Percentiles rank a stretch among this genome's conserved stretches.
Evolutionary conservation across 2,113 vertebrate genomes (phyloP).

Genomic region (Cryptotis parvus): DNA sequence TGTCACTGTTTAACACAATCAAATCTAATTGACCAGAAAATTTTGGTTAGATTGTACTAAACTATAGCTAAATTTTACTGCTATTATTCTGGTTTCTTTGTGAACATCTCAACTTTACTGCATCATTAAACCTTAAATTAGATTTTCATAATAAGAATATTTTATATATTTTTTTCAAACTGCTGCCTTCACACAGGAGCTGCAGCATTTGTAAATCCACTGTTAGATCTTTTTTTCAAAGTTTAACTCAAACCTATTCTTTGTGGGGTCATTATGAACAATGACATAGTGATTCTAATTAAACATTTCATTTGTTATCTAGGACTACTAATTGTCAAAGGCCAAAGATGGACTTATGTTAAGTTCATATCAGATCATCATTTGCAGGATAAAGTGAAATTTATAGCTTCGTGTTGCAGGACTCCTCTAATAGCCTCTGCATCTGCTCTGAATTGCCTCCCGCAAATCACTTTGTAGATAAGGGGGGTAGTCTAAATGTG

Average conservation of each 20-base stretch:
- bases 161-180: conserved; percentile 83
- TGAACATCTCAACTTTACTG: conserved; percentile 84
- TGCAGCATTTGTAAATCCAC: conserved; percentile 38
- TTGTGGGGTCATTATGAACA: conserved; percentile 82
- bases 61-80: conserved; percentile 80
- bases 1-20: conserved; percentile 86
- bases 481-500: no score
- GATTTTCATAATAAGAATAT: conserved; percentile 83
- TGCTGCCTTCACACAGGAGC: conserved; percentile 49
- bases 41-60: conserved; percentile 81
- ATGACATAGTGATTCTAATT: conserved; percentile 84
- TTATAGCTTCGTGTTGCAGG: no score
- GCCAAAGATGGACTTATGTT: conserved; percentile 78
- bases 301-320: conserved; percentile 81
- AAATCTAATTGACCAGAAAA: conserved; percentile 88
- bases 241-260: conserved; percentile 76
- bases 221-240: conserved; percentile 52
- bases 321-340: conserved; percentile 84
- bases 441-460: no score
- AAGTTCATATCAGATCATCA: conserved; percentile 69
- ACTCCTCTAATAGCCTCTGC: no score
- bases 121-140: conserved; percentile 87
- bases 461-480: no score
- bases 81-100: conserved; percentile 86
- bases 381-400: conserved; percentile 66